Evolutionary conservation across 2,113 vertebrate genomes (phyloP).

Genomic region (Neolamprologus tretocephalus): DNA sequence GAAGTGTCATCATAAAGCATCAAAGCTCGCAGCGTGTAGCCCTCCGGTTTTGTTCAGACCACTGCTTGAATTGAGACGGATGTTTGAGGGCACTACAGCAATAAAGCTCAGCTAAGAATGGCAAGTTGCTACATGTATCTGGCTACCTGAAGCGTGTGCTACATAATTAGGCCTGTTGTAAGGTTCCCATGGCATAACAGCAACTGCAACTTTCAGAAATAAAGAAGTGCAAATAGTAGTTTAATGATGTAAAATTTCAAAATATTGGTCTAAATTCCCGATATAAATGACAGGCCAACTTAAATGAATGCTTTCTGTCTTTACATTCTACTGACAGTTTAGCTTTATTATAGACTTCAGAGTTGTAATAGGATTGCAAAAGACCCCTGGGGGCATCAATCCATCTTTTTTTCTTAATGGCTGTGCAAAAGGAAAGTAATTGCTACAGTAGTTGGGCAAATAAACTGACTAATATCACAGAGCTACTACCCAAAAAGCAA

Average conservation of each 20-base stretch:
- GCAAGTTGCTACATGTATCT: slow-evolving; percentile 9
- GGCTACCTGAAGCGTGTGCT: neutral
- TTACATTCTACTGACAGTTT: neutral
- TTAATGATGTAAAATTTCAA: neutral
- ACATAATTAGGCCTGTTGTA: neutral
- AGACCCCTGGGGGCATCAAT: neutral
- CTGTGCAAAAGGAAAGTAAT: neutral
- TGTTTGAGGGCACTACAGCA: neutral
- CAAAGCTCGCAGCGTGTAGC: neutral
- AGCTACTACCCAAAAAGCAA: neutral
- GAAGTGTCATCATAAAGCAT: neutral
- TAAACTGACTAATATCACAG: neutral
- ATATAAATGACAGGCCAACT: neutral
- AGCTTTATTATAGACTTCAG: neutral
- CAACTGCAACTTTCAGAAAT: neutral
- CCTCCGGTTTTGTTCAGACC: neutral
- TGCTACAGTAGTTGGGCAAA: neutral
- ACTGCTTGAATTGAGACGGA: neutral
- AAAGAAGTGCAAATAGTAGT: neutral
- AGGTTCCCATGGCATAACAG: neutral
- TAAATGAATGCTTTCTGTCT: neutral
- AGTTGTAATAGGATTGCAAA: neutral
- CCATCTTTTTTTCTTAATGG: neutral
- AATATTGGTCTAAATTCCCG: neutral
- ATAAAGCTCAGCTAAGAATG: neutral